Conservation (phyloP, 2,888 invertebrate genomes). For the Clanis bilineata region DNA sequence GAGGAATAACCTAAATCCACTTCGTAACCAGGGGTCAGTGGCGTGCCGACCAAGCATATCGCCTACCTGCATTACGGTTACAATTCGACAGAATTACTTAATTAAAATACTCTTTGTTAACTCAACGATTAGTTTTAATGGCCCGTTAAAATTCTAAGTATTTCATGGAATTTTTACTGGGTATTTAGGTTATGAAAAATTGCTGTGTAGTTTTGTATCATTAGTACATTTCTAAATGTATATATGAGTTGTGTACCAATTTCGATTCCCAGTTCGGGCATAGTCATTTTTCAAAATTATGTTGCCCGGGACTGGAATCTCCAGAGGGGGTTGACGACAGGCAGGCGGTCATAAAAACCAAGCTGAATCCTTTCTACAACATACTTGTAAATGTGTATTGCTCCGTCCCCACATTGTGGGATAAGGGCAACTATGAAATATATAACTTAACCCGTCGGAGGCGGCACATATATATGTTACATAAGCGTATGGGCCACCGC, state of each 20-base stretch:
- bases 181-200: neutral
- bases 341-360: too few relatives aligned
- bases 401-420: too few relatives aligned
- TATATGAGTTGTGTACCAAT: neutral
- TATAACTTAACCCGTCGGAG: too few relatives aligned
- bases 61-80: neutral
- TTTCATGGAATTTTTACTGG: neutral
- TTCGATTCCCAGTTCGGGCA: neutral
- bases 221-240: neutral
- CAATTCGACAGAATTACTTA: constrained; percentile 5
- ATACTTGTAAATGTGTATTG: too few relatives aligned
- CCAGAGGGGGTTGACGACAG: too few relatives aligned
- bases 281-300: neutral
- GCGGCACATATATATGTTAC: too few relatives aligned
- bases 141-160: neutral
- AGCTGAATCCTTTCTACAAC: too few relatives aligned
- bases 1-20: neutral
- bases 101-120: neutral
- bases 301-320: too few relatives aligned
- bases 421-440: too few relatives aligned
- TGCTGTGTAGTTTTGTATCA: neutral
- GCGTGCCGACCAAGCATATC: neutral
- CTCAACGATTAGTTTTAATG: neutral
- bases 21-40: neutral
- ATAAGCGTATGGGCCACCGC: too few relatives aligned